A percentile compares a stretch with the other conserved stretches of the same genome.
phyloP scores from a whole-genome alignment of 2,888 invertebrate genomes.

The Cheilosia vulpina region DNA sequence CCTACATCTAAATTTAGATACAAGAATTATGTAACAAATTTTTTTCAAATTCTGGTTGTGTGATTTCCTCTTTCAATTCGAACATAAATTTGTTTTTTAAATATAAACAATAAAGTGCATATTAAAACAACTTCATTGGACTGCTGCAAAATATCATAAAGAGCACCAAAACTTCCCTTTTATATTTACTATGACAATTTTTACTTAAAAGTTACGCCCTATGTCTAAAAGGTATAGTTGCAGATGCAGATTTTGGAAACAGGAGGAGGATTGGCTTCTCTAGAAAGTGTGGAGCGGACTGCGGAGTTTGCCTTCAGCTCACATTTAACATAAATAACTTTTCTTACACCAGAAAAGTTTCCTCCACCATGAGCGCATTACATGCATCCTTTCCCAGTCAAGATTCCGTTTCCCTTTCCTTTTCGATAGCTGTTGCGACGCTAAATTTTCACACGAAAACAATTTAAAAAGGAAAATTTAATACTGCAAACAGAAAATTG shows the following conservation, averaged over 20 bases:
- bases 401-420: not conserved
- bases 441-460: slow-evolving; percentile 38
- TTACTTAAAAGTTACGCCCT: slow-evolving; percentile 43
- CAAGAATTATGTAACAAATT: too few species aligned
- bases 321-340: slow-evolving; percentile 45
- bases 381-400: slow-evolving; percentile 29
- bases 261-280: slow-evolving; percentile 2
- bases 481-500: slow-evolving; percentile 34
- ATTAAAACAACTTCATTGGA: too few species aligned
- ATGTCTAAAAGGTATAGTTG: not conserved
- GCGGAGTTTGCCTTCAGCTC: slow-evolving; percentile 15
- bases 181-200: slow-evolving; percentile 51
- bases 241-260: not conserved
- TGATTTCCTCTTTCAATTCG: too few species aligned
- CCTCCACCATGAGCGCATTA: slow-evolving; percentile 13
- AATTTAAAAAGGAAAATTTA: slow-evolving; percentile 54
- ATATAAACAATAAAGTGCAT: too few species aligned
- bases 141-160: slow-evolving; percentile 1
- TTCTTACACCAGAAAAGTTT: slow-evolving; percentile 20
- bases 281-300: not conserved
- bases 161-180: slow-evolving; percentile 14
- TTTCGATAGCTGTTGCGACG: slow-evolving; percentile 18
- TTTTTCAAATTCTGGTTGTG: too few species aligned
- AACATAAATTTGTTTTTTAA: too few species aligned
- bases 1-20: too few species aligned